These are phyloP conservation scores for Meta bourneti DNA, from an alignment of 2,888 invertebrate genomes.

Conservation along the genomic window DNA sequence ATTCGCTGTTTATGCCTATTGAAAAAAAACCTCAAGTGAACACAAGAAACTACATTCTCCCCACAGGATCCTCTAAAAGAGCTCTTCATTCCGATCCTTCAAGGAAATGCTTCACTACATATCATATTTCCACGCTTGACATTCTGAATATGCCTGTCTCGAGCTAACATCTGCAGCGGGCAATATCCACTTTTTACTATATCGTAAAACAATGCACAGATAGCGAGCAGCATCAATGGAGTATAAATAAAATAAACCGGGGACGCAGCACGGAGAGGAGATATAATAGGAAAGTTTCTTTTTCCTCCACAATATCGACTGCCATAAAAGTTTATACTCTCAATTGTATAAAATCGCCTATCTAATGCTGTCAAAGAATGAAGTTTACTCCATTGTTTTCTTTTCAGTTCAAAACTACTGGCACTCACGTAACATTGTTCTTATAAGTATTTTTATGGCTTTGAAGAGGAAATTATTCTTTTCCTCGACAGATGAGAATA, in stretches of 20 bases:
- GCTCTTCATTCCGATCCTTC: neutral
- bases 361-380: neutral
- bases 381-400: neutral
- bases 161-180: neutral
- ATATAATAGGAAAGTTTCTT: neutral
- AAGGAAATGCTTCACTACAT: neutral
- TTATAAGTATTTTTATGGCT: neutral
- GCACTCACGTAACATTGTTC: neutral
- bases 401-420: neutral
- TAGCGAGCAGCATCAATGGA: neutral
- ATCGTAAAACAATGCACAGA: neutral
- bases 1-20: too few relatives aligned
- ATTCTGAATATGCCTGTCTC: neutral
- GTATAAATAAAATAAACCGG: neutral
- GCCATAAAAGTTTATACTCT: constrained; percentile 1
- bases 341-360: neutral
- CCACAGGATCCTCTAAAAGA: neutral
- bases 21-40: too few relatives aligned
- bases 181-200: neutral
- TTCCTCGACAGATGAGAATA: neutral
- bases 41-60: too few relatives aligned
- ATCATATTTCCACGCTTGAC: neutral
- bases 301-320: neutral
- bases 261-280: neutral
- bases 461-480: neutral